These are phyloP conservation scores for Cephus nigrinus DNA, from an alignment of 2,888 invertebrate species.

Conservation along the genomic window DNA sequence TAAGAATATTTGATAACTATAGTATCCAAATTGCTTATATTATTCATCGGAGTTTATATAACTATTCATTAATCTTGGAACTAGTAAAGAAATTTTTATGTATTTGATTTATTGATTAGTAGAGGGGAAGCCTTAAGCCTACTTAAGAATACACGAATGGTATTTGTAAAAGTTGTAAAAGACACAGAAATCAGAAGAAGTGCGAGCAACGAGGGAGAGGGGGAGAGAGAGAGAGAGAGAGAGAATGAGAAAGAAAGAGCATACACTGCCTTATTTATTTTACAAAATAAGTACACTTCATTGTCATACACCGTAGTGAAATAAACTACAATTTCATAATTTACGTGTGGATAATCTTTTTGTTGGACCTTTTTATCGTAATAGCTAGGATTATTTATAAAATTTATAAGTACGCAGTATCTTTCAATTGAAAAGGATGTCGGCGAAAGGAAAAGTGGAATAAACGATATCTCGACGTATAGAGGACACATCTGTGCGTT, in stretches of 20 bases:
- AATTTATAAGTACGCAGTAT: not conserved
- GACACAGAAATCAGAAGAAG: constrained; percentile 11
- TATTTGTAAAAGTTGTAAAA: constrained; percentile 22
- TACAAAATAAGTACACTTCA: constrained; percentile 56
- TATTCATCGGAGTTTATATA: not conserved
- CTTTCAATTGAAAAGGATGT: not conserved
- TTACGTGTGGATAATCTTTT: constrained; percentile 16
- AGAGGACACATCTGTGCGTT: constrained; percentile 17
- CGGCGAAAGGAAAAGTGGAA: not conserved
- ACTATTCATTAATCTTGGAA: not conserved
- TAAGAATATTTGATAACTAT: not conserved
- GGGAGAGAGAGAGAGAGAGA: constrained; percentile 12
- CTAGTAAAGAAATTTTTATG: not conserved
- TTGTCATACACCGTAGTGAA: constrained; percentile 56
- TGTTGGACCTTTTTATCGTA: not conserved
- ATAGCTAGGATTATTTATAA: not conserved
- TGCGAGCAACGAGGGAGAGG: constrained; percentile 16
- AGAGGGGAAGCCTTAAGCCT: constrained; percentile 19
- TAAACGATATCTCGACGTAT: not conserved
- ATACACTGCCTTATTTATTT: constrained; percentile 65
- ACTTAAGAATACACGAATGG: constrained; percentile 22
- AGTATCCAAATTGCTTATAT: not conserved
- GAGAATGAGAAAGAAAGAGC: constrained; percentile 29
- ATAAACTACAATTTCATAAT: constrained; percentile 57
- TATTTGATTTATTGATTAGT: not conserved